These are phyloP conservation scores for Sebastes aleutianus DNA, from an alignment of 2,797 vertebrate species.

Conservation along the genomic window DNA sequence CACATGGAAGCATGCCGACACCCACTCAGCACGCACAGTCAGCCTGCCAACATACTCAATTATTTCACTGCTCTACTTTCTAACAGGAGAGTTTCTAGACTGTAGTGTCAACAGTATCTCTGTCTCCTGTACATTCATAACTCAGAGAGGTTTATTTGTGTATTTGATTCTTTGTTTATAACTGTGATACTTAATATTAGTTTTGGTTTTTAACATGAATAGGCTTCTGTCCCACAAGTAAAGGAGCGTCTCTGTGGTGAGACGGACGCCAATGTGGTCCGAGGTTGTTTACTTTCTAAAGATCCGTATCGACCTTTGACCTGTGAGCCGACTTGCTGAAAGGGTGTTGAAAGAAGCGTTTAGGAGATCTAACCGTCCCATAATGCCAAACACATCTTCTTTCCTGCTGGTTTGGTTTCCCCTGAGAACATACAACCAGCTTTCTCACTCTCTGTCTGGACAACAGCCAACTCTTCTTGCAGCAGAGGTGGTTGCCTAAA, in stretches of 20 bases:
- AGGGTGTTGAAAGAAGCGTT: constrained; percentile 23
- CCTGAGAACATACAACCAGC: neutral
- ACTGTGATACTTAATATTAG: neutral
- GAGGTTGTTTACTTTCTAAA: constrained; percentile 46
- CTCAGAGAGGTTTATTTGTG: neutral
- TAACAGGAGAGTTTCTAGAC: constrained; percentile 1
- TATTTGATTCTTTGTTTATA: neutral
- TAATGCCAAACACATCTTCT: constrained; percentile 14
- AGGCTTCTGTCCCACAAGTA: neutral
- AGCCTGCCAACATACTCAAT: constrained; percentile 33
- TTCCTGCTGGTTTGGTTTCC: neutral
- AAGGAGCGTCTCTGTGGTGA: neutral
- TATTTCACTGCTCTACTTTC: constrained; percentile 45
- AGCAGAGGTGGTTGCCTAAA: neutral
- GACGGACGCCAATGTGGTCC: neutral
- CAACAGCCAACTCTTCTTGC: neutral
- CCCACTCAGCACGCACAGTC: constrained; percentile 32
- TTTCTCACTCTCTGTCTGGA: neutral
- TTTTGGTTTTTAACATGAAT: neutral
- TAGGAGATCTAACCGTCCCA: neutral
- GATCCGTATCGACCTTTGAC: constrained; percentile 57
- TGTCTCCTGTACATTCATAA: neutral
- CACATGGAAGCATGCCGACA: constrained; percentile 47
- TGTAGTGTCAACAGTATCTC: neutral
- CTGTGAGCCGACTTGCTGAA: constrained; percentile 41